Conservation (phyloP, 1,140 invertebrate genomes). For the Ceratina calcarata region DNA sequence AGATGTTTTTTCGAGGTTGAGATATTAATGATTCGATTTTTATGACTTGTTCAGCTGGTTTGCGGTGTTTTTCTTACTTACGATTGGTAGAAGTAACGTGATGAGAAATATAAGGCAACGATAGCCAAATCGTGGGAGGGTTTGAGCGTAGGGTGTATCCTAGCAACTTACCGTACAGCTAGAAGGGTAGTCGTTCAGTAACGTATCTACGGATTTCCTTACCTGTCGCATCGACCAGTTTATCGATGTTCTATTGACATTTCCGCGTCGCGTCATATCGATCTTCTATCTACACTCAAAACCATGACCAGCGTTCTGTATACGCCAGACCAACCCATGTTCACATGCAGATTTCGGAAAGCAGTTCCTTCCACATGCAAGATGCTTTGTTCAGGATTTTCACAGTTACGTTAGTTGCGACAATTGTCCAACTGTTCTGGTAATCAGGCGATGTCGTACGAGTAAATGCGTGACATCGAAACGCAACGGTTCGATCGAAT, state of each 20-base stretch:
- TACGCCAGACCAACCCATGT: neutral
- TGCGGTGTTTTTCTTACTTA: constrained; percentile 41
- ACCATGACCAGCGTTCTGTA: neutral
- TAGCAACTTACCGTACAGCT: constrained; percentile 72
- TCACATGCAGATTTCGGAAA: no score
- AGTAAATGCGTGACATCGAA: constrained; percentile 48
- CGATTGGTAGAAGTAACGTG: neutral
- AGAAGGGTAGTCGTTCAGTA: constrained; percentile 65
- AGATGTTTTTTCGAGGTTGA: no score
- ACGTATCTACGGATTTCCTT: constrained; percentile 59
- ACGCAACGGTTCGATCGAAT: constrained; percentile 69
- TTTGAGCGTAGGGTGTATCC: constrained; percentile 72
- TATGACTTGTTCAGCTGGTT: constrained; percentile 16
- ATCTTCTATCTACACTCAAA: neutral
- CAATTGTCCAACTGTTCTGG: no score
- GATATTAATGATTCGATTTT: constrained; percentile 24
- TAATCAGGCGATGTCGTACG: no score
- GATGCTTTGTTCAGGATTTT: no score
- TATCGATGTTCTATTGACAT: neutral
- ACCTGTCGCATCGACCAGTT: constrained; percentile 28
- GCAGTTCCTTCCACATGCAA: no score
- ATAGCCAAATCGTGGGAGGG: constrained; percentile 48
- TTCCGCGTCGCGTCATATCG: neutral
- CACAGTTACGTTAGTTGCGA: no score
- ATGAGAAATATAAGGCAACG: constrained; percentile 42